These are phyloP conservation scores for Enteromius anoplus DNA, from an alignment of 2,797 vertebrate species.

Conservation along the genomic window DNA sequence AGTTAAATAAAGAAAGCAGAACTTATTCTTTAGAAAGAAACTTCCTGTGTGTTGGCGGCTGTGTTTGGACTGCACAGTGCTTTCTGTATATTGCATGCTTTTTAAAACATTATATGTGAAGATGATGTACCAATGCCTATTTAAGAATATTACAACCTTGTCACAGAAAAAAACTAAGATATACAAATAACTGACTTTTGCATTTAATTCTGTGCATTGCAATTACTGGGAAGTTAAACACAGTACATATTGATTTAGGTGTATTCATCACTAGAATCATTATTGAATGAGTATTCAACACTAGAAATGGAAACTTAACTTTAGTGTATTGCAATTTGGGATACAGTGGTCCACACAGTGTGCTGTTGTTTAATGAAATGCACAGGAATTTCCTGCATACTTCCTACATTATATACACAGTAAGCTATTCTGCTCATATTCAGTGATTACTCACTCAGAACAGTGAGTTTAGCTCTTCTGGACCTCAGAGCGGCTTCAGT, in stretches of 20 bases:
- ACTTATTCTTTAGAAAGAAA: neutral
- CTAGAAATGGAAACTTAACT: neutral
- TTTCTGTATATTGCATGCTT: neutral
- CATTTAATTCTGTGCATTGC: neutral
- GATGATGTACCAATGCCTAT: neutral
- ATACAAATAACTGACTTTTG: no score
- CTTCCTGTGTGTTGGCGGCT: neutral
- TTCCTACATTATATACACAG: neutral
- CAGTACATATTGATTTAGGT: neutral
- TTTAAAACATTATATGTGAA: neutral
- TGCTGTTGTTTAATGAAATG: neutral
- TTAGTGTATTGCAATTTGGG: neutral
- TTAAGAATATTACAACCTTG: neutral
- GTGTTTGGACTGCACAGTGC: neutral
- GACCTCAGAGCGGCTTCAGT: conserved; percentile 93
- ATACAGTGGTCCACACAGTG: neutral
- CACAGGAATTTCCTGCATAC: neutral
- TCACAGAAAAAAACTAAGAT: neutral
- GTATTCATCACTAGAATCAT: neutral
- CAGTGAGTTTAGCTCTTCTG: conserved; percentile 88
- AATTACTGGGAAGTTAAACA: neutral
- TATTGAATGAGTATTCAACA: no score
- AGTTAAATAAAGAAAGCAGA: conserved; percentile 13
- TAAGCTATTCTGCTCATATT: neutral
- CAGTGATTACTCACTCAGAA: conserved; percentile 83